These are phyloP conservation scores for Microcaecilia unicolor DNA, from an alignment of 2,797 vertebrate species.

Conservation along the genomic window DNA sequence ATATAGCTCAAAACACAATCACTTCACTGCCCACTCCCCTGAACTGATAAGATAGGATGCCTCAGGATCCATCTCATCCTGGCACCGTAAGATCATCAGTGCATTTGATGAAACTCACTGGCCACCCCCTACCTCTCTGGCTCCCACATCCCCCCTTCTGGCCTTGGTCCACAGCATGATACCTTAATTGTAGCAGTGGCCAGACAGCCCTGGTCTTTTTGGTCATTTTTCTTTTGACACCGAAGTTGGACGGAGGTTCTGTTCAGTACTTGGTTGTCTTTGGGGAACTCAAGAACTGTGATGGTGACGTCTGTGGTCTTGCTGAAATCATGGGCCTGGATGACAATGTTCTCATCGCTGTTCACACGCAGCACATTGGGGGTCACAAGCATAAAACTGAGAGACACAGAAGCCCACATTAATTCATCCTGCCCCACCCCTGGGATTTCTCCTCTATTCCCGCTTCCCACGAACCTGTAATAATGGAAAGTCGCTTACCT, in stretches of 20 bases:
- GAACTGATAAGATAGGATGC: too few species aligned
- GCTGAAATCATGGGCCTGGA: slow-evolving; percentile 8
- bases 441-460: neutral
- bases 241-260: neutral
- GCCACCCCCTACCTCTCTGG: neutral
- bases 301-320: neutral
- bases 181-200: slow-evolving; percentile 1
- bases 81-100: too few species aligned
- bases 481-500: neutral
- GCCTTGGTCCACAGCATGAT: too few species aligned
- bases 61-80: too few species aligned
- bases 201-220: neutral
- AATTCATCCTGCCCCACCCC: neutral
- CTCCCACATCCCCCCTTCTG: neutral
- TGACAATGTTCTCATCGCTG: neutral
- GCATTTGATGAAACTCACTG: too few species aligned
- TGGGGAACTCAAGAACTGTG: slow-evolving; percentile 3
- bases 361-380: slow-evolving; percentile 1
- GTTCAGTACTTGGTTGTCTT: neutral
- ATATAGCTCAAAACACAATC: too few species aligned
- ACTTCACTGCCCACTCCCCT: too few species aligned
- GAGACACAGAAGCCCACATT: too few species aligned
- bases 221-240: too few species aligned
- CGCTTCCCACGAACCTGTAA: neutral
- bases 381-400: slow-evolving; percentile 16